phyloP scores from a whole-genome alignment of 2,797 vertebrate species.

The Stomatorhinus walkeri region DNA sequence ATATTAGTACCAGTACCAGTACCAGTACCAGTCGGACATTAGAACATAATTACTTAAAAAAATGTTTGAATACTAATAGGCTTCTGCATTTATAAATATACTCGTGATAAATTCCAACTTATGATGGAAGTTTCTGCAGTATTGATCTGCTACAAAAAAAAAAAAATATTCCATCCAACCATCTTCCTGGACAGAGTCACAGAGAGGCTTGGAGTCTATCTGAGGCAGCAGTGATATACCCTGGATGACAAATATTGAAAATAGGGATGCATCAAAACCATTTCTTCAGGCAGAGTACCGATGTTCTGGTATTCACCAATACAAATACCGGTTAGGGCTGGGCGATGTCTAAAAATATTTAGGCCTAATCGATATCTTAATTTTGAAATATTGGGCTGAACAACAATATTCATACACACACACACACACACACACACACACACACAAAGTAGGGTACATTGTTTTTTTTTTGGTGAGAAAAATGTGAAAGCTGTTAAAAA shows the following conservation, averaged over 20 bases:
- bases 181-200: background rate
- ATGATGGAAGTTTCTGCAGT: background rate
- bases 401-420: background rate
- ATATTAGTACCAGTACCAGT: background rate
- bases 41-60: background rate
- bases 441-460: background rate
- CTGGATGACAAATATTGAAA: background rate
- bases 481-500: background rate
- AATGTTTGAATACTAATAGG: background rate
- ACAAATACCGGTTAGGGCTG: background rate
- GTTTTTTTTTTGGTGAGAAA: background rate
- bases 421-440: background rate
- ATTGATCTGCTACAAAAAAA: background rate
- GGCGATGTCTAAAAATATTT: background rate
- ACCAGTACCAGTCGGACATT: background rate
- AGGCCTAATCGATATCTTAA: background rate
- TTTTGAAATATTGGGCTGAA: background rate
- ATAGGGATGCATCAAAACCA: background rate
- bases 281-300: background rate
- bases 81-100: background rate
- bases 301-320: background rate
- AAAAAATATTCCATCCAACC: background rate
- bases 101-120: background rate
- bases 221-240: background rate
- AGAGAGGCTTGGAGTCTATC: background rate